Percentiles rank a stretch among this genome's conserved stretches.
Conservation (phyloP, 1,140 invertebrate genomes). For the Orussus abietinus region DNA sequence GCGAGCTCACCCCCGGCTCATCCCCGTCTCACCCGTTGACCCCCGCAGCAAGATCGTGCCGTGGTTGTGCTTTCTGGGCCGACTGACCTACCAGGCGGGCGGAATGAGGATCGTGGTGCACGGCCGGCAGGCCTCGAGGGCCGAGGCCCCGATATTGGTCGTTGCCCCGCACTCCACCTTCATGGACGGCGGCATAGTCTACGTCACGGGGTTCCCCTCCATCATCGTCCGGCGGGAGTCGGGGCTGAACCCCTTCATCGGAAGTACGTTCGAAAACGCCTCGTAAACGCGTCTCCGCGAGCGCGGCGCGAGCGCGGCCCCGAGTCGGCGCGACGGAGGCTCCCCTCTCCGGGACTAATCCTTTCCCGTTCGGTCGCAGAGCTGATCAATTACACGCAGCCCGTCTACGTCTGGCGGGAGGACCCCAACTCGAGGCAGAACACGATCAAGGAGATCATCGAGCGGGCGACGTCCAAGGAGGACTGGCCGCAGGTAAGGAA, state of each 20-base stretch:
- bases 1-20: too few species aligned
- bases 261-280: conserved; percentile 77
- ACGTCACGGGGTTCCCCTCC: conserved; percentile 72
- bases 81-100: conserved; percentile 68
- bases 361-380: conserved; percentile 66
- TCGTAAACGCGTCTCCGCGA: too few species aligned
- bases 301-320: too few species aligned
- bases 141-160: conserved; percentile 80
- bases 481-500: conserved; percentile 86
- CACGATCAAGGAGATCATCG: conserved; percentile 87
- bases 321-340: too few species aligned
- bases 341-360: too few species aligned
- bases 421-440: conserved; percentile 88
- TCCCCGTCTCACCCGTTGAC: too few species aligned
- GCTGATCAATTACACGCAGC: conserved; percentile 89
- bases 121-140: conserved; percentile 66
- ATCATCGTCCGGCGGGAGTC: conserved; percentile 77
- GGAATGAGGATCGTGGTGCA: conserved; percentile 76
- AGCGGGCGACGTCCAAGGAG: conserved; percentile 74
- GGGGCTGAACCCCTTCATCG: conserved; percentile 72
- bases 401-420: conserved; percentile 89
- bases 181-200: conserved; percentile 78
- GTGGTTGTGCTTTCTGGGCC: conserved; percentile 68
- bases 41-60: conserved; percentile 52
- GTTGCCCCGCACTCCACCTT: conserved; percentile 84